Base-by-base conservation (phyloP, 2,113 vertebrate genomes). In the Phycodurus eques region DNA sequence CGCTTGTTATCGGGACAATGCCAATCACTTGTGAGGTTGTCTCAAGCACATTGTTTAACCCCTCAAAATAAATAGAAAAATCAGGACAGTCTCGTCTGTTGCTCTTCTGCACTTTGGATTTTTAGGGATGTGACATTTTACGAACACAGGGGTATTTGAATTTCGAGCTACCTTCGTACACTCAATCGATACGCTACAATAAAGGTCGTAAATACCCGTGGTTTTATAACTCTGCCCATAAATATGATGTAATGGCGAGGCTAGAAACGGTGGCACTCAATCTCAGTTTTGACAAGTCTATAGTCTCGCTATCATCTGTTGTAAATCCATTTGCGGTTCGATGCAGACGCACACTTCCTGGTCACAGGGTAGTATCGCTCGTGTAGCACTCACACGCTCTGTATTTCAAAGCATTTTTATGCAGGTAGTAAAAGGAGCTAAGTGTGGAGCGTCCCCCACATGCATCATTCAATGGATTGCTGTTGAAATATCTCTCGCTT, bases 401-500 rank as follows among this genome's bases (percentile, higher is more conserved):
- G 33, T 47, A 51, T 51, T 68, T 46, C 46, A 62, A 63, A 35
- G 9, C 66, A 57, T 77, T 60, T 72, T 70, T 70, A 9, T 72
- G 11, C 19, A 19, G 46, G 42, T 69, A 53, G 56, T 73, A 69
- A 74, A 73, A 66, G 12, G 64, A 62, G 57, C 27, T 63, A 67
- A 80, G 56, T 74, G 69, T 72, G 9, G 79, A 69, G 76, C 73
- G 54, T 43, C 20, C 54, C 57, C 17, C n/a, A 15, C 53, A 35
- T 72, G 10, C 67, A 72, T 49, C 74, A 80, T 79, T 78, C 47
- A 75, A 53, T 43, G 33, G 62, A 56, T 54, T 73, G 60, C 49
- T 59, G 20, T 71, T 66, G 35, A 39, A 54, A 39, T 49, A 71
- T 74, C 49, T 47, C n/a, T 19, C n/a, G n/a, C n/a, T n/a, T 63